Evolutionary conservation across 2,888 invertebrate species (phyloP), one percentile per base, ranked within the genome.

Genomic region (Falcaria lacertinaria): DNA sequence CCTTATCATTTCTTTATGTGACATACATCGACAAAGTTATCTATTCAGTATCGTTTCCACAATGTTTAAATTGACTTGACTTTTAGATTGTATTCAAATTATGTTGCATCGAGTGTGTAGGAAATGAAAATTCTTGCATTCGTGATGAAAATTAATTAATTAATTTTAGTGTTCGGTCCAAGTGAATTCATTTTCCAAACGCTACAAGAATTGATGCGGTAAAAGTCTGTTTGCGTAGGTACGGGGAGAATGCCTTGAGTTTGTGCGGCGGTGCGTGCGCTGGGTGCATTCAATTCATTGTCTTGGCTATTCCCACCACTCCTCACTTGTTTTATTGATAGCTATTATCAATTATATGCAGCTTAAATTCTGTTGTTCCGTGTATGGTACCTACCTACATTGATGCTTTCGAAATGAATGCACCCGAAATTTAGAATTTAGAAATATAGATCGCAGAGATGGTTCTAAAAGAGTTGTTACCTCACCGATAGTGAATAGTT

Each of bases 401-500:
- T 37, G 45, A 60, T 69, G 66, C 67, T 62, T 69, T 72, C n/a
- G n/a, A n/a, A n/a, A n/a, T n/a, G 76, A 66, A 79, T 77, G 79
- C 77, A 73, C 69, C 74, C 68, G 50, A 48, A 74, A 77, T 75
- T 78, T 83, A 82, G 74, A 75, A 77, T 76, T 70, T 72, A 82
- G 82, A 80, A 69, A 64, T 74, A 64, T 75, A 80, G 80, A 71
- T 75, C 64, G 74, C 76, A 75, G 72, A 74, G 63, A 74, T 72
- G 79, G 76, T 81, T 83, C 80, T 84, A 78, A 72, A 74, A 77
- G 74, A 79, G 77, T 87, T 86, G 84, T 86, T 86, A 86, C 87
- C 87, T 87, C 87, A 88, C 86, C 86, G 81, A 88, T 87, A 86
- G 85, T 80, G 73, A 66, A 81, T 87, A 87, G 84, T 80, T 81